These are phyloP conservation scores for Muscicapa adusta DNA, from an alignment of 2,113 vertebrate species.

Conservation along the genomic window DNA sequence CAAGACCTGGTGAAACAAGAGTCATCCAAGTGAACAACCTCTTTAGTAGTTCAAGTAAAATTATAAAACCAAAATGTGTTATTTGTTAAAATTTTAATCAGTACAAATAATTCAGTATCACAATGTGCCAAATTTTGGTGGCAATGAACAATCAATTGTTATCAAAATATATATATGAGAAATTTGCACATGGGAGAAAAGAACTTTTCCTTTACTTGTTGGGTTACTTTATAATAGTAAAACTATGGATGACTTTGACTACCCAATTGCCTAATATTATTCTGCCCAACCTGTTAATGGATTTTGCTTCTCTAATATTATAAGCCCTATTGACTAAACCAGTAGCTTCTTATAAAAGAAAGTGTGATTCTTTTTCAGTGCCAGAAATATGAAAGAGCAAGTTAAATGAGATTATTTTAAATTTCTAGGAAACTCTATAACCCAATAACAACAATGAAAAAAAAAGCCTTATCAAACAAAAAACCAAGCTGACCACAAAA, in stretches of 20 bases:
- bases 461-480: neutral
- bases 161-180: neutral
- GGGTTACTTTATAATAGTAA: neutral
- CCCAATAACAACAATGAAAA: neutral
- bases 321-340: neutral
- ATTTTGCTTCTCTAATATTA: neutral
- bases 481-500: neutral
- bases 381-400: neutral
- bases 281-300: neutral
- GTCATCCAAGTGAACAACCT: neutral
- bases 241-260: neutral
- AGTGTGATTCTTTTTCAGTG: neutral
- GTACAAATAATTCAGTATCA: neutral
- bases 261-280: neutral
- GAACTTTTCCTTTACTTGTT: neutral
- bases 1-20: neutral
- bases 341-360: neutral
- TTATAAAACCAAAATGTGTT: neutral
- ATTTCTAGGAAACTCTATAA: neutral
- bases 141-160: neutral
- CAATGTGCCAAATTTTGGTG: accelerated
- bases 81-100: neutral
- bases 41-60: neutral
- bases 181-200: neutral
- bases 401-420: neutral